Conservation (phyloP, 1,140 invertebrate genomes). For the Drosophila equinoxialis region DNA sequence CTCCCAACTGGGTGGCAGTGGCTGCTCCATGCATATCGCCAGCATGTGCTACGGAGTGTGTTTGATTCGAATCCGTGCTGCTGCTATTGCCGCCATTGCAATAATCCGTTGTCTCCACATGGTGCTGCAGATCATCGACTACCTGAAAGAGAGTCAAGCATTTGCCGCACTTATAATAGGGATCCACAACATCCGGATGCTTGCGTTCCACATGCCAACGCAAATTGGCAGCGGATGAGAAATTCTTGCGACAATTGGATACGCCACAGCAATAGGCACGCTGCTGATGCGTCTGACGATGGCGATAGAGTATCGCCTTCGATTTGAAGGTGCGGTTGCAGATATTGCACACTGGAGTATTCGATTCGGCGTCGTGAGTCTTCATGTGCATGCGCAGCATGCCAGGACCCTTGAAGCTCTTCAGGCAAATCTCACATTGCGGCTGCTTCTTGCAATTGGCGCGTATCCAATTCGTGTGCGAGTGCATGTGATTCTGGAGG, state of each 20-base stretch:
- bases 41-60: background rate
- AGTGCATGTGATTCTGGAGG: slow-evolving; percentile 85
- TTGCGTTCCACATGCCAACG: slow-evolving; percentile 75
- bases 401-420: slow-evolving; percentile 85
- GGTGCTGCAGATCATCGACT: slow-evolving; percentile 66
- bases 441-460: slow-evolving; percentile 86
- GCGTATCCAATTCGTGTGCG: slow-evolving; percentile 85
- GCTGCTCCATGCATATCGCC: background rate
- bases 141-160: slow-evolving; percentile 63
- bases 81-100: slow-evolving; percentile 24
- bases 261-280: slow-evolving; percentile 76
- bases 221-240: slow-evolving; percentile 70
- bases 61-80: background rate
- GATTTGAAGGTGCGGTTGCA: slow-evolving; percentile 85
- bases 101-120: slow-evolving; percentile 74
- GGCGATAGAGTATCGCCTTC: slow-evolving; percentile 85
- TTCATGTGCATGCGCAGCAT: slow-evolving; percentile 87
- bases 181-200: slow-evolving; percentile 64
- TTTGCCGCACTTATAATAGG: slow-evolving; percentile 73
- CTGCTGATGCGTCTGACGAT: slow-evolving; percentile 85
- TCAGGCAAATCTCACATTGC: slow-evolving; percentile 85
- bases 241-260: slow-evolving; percentile 76
- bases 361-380: slow-evolving; percentile 85
- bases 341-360: slow-evolving; percentile 85
- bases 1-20: slow-evolving; percentile 4